Base-by-base conservation (phyloP, 2,113 vertebrate genomes). In the Phasianus colchicus region DNA sequence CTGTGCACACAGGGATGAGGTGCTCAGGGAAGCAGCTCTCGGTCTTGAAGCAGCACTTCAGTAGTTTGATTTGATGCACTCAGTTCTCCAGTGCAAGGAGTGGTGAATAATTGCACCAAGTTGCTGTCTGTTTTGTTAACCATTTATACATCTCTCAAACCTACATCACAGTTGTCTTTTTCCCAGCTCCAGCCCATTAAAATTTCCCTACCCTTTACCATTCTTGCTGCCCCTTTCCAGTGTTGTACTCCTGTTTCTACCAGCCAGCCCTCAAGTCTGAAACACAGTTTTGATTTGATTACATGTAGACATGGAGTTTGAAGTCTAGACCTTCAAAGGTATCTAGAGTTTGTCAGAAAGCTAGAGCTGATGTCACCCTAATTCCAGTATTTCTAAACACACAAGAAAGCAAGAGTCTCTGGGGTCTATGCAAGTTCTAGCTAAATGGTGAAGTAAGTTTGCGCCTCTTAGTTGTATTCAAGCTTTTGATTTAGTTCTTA, bases 341-440 rank as follows among this genome's bases (percentile, higher is more conserved):
- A 8, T 40, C 57, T 25, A 27, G 18, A 60, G 38, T 43, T 54
- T 40, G 22, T 65, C 81, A 63, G 69, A 76, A 78, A 87, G 17
- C 47, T 70, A 13, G 73, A 87, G 30, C 30, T 16, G 50, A 7
- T 73, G 5, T 66, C 74, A 32, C 64, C 85, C 45, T 57, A 70
- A 67, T 42, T 74, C 17, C 18, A 4, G 3, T 82, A 32, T 90
- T 82, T 94, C 55, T 58, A 87, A 79, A 42, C 13, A 42, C 43
- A 50, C 47, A 27, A 57, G 12, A 19, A 78, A 15, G 0, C 0
- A 70, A 72, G 45, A 22, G 34, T 42, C 66, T 61, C 0, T 66
- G 57, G 36, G 17, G 38, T 54, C 70, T 57, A 0, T 63, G 48
- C 78, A 48, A 54, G 38, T 54, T 88, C 80, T 93, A 72, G 40